Conservation (phyloP, 2,888 invertebrate species). For the Lacanobia oleracea region DNA sequence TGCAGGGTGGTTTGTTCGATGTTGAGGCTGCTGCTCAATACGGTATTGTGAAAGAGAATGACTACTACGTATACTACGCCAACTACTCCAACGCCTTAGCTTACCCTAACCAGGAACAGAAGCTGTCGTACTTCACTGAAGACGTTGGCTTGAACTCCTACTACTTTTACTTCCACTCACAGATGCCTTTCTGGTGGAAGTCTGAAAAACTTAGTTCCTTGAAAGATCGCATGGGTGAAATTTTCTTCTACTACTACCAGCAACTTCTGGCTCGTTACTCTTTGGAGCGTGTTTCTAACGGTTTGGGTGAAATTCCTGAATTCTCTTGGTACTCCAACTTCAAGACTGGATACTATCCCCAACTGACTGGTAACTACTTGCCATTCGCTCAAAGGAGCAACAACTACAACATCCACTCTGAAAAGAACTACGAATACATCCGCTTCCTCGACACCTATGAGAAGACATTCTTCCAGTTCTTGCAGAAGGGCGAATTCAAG, state of each 20-base stretch:
- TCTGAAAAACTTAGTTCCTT: constrained; percentile 85
- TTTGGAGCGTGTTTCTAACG: constrained; percentile 92
- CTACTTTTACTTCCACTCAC: constrained; percentile 92
- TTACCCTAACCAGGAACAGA: constrained; percentile 90
- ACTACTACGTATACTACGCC: constrained; percentile 88
- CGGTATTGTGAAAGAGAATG: constrained; percentile 82
- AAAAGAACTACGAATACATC: constrained; percentile 85
- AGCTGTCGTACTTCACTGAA: constrained; percentile 92
- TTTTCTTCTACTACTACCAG: constrained; percentile 92
- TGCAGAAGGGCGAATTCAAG: constrained; percentile 90
- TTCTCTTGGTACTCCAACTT: constrained; percentile 92
- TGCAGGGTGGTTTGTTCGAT: constrained; percentile 77
- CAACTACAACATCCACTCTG: constrained; percentile 90
- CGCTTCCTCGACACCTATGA: constrained; percentile 92
- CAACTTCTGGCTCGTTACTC: constrained; percentile 93
- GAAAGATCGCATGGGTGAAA: constrained; percentile 92
- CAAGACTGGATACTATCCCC: constrained; percentile 79
- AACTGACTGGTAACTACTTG: constrained; percentile 69
- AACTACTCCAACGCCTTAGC: constrained; percentile 90
- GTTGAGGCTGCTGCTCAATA: constrained; percentile 77
- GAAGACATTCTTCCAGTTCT: constrained; percentile 87
- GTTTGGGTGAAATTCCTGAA: constrained; percentile 91
- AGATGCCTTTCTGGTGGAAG: constrained; percentile 92
- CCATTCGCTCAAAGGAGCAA: constrained; percentile 91
- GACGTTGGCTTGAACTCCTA: constrained; percentile 92